phyloP scores from a whole-genome alignment of 2,113 vertebrate species.

The Atlantisia rogersi region DNA sequence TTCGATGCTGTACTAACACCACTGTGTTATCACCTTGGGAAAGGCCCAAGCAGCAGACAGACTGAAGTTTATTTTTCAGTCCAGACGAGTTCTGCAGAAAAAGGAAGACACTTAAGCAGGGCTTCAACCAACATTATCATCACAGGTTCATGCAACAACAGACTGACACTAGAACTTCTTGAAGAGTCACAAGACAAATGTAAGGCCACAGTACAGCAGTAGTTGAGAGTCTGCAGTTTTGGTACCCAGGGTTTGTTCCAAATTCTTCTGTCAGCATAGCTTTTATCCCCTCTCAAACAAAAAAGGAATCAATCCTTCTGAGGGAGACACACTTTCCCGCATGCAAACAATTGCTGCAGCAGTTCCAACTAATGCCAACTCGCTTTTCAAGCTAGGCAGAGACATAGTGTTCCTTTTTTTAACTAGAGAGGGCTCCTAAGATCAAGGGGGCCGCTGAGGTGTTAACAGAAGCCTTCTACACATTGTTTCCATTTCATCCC shows the following conservation, averaged over 20 bases:
- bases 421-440: not conserved
- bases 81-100: not conserved
- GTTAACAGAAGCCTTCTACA: not conserved
- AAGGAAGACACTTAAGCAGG: not conserved
- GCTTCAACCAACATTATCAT: not conserved
- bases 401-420: accelerated
- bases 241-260: not conserved
- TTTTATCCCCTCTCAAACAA: not conserved
- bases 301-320: not conserved
- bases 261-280: not conserved
- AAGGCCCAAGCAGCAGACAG: not conserved
- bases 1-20: not conserved
- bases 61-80: not conserved
- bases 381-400: not conserved
- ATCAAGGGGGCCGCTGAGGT: not conserved
- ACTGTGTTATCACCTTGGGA: not conserved
- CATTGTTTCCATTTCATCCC: not conserved
- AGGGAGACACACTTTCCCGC: not conserved
- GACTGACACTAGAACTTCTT: not conserved
- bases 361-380: not conserved
- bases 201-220: not conserved
- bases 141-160: not conserved
- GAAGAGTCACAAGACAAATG: not conserved
- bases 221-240: not conserved
- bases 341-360: not conserved